phyloP scores from a whole-genome alignment of 2,888 invertebrate species.

The Spodoptera littoralis region DNA sequence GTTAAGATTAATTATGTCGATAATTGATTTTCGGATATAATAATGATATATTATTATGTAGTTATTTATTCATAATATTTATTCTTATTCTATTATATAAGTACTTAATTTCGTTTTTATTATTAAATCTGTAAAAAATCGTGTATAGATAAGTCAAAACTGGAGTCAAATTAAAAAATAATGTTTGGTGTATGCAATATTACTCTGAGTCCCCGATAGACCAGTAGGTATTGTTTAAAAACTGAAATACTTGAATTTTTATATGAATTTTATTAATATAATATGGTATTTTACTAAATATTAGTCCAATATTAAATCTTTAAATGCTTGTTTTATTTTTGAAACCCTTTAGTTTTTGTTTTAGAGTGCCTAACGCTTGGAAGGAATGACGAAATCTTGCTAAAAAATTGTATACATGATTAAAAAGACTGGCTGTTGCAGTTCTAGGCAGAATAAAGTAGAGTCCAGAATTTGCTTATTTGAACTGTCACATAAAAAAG shows the following conservation, averaged over 20 bases:
- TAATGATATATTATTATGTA: slow-evolving; percentile 23
- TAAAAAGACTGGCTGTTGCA: too few relatives aligned
- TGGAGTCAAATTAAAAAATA: slow-evolving; percentile 34
- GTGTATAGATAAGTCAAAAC: slow-evolving; percentile 44
- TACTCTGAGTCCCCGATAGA: slow-evolving; percentile 45
- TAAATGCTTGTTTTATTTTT: slow-evolving; percentile 79
- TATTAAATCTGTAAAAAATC: slow-evolving; percentile 30
- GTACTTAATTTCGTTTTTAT: slow-evolving; percentile 53
- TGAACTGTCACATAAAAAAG: too few relatives aligned
- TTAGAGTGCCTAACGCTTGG: too few relatives aligned
- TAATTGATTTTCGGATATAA: slow-evolving; percentile 6
- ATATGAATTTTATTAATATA: slow-evolving; percentile 88
- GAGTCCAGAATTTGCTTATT: too few relatives aligned
- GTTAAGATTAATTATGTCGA: slow-evolving; percentile 13
- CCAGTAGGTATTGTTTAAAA: slow-evolving; percentile 83
- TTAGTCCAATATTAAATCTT: slow-evolving; percentile 88
- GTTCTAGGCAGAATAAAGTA: too few relatives aligned
- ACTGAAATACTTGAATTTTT: slow-evolving; percentile 87
- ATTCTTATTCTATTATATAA: slow-evolving; percentile 42
- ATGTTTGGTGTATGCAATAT: slow-evolving; percentile 37
- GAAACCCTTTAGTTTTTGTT: slow-evolving; percentile 1
- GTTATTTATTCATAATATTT: slow-evolving; percentile 38
- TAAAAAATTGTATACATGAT: too few relatives aligned
- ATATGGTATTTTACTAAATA: slow-evolving; percentile 88
- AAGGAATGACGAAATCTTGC: too few relatives aligned